A percentile compares a stretch with the other conserved stretches of the same genome.
phyloP scores from a whole-genome alignment of 2,888 invertebrate genomes.

The Macrophya annulata region DNA sequence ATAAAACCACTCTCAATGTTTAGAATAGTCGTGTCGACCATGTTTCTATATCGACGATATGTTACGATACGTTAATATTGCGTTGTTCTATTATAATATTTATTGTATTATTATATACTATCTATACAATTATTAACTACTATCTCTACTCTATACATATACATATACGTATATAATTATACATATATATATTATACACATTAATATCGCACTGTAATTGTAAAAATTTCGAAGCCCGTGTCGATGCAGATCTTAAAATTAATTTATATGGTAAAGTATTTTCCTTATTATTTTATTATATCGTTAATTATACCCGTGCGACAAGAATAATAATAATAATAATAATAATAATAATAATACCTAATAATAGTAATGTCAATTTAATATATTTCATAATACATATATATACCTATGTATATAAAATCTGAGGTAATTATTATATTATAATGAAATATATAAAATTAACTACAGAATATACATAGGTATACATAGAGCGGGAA shows the following conservation, averaged over 20 bases:
- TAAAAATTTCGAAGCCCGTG: slow-evolving; percentile 40
- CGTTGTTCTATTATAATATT: slow-evolving; percentile 79
- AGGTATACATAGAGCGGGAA: no score
- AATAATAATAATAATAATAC: neutral
- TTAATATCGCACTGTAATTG: slow-evolving; percentile 31
- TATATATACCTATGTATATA: no score
- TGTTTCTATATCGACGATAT: slow-evolving; percentile 76
- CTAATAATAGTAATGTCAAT: neutral
- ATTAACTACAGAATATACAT: neutral
- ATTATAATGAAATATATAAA: neutral
- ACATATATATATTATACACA: slow-evolving; percentile 25
- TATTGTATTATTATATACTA: slow-evolving; percentile 74
- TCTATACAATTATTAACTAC: slow-evolving; percentile 64
- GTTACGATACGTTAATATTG: slow-evolving; percentile 77
- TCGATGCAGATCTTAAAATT: slow-evolving; percentile 15
- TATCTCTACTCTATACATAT: slow-evolving; percentile 23
- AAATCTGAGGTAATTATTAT: neutral
- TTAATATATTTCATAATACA: neutral
- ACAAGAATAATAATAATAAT: no score
- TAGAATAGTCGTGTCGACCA: slow-evolving; percentile 77
- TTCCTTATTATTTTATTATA: no score
- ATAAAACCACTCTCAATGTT: slow-evolving; percentile 53
- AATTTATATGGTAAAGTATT: neutral
- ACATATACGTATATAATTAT: slow-evolving; percentile 41
- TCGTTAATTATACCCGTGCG: no score